Conservation (phyloP, 1,140 invertebrate species). For the Teleopsis dalmanni region DNA sequence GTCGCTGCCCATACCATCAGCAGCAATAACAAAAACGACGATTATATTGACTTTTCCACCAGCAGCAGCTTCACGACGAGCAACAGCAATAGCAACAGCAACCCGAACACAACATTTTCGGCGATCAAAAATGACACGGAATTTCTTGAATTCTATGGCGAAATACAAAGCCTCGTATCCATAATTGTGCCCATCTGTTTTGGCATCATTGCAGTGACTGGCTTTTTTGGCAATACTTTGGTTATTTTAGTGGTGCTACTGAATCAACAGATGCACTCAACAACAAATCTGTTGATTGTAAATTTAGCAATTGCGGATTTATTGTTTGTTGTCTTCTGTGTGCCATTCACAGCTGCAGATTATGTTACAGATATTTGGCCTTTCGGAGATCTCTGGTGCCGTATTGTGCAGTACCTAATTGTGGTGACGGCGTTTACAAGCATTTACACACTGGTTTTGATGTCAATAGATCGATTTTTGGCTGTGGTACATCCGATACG, state of each 20-base stretch:
- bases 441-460: slow-evolving; percentile 91
- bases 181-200: slow-evolving; percentile 76
- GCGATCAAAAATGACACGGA: background rate
- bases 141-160: background rate
- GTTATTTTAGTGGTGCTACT: slow-evolving; percentile 75
- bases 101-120: background rate
- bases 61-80: no score
- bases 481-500: slow-evolving; percentile 90
- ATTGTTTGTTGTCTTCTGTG: slow-evolving; percentile 90
- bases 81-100: background rate
- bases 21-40: no score
- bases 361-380: slow-evolving; percentile 81
- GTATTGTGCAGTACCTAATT: slow-evolving; percentile 67
- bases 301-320: slow-evolving; percentile 84
- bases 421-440: slow-evolving; percentile 88
- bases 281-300: slow-evolving; percentile 86
- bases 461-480: slow-evolving; percentile 90
- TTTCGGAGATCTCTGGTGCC: slow-evolving; percentile 83
- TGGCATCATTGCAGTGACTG: slow-evolving; percentile 77
- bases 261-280: slow-evolving; percentile 85
- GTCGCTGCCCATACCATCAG: no score
- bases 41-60: no score
- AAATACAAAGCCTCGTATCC: slow-evolving; percentile 19
- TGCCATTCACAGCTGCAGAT: slow-evolving; percentile 82
- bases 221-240: slow-evolving; percentile 79